Percentiles rank a stretch among this genome's conserved stretches.
These are phyloP conservation scores for Oreortyx pictus DNA, from an alignment of 2,797 vertebrate genomes.

Conservation along the genomic window DNA sequence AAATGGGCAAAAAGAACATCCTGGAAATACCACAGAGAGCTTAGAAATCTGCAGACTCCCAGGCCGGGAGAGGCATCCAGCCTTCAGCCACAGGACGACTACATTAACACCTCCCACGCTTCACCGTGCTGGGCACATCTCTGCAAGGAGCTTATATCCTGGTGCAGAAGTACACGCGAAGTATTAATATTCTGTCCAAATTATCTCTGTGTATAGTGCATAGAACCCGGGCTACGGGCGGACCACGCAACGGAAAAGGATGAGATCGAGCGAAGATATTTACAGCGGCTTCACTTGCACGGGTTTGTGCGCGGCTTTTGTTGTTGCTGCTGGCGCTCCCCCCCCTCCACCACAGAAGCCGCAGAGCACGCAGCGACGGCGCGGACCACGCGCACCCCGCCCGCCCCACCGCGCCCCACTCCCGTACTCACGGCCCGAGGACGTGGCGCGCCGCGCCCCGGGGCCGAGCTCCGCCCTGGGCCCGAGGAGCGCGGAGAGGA, in stretches of 20 bases:
- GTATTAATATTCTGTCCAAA: not conserved
- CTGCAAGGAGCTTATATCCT: not conserved
- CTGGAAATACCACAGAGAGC: not conserved
- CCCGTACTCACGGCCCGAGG: constrained; percentile 17
- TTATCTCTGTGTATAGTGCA: not conserved
- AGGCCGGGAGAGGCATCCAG: not conserved
- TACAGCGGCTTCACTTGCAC: not conserved
- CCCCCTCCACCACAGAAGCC: not conserved
- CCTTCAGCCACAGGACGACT: not conserved
- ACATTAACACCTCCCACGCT: not conserved
- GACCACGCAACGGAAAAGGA: not conserved
- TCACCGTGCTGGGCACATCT: not conserved
- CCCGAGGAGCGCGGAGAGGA: accelerated
- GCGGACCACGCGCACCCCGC: accelerated
- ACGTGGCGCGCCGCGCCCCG: not conserved
- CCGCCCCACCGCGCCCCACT: not conserved
- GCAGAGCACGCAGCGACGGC: accelerated
- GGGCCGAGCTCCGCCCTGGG: not conserved
- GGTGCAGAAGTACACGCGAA: not conserved
- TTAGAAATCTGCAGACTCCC: not conserved
- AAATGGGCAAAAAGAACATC: not conserved
- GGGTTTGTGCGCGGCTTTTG: too few species aligned
- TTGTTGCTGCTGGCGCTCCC: not conserved
- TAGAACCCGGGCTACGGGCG: not conserved
- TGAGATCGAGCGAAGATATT: not conserved